phyloP scores from a whole-genome alignment of 2,797 vertebrate genomes.

The Staurois parvus region DNA sequence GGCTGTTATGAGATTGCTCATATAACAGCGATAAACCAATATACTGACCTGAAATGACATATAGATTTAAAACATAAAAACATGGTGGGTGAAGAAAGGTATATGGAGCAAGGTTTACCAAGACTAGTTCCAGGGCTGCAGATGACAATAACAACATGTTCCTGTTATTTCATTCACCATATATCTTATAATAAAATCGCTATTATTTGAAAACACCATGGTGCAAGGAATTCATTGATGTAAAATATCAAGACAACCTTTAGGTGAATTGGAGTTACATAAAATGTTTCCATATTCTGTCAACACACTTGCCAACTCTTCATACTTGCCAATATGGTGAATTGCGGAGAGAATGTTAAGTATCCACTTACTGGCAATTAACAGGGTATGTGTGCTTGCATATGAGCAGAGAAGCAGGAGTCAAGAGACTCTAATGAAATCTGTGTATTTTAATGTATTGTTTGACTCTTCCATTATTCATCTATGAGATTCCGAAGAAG shows the following conservation, averaged over 20 bases:
- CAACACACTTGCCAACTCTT: constrained; percentile 1
- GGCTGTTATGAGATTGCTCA: too few relatives aligned
- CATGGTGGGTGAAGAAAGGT: too few relatives aligned
- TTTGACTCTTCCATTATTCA: constrained; percentile 47
- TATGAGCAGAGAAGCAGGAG: constrained; percentile 11
- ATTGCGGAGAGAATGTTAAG: constrained; percentile 32
- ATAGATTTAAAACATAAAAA: too few relatives aligned
- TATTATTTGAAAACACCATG: too few relatives aligned
- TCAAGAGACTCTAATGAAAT: constrained; percentile 20
- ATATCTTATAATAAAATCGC: too few relatives aligned
- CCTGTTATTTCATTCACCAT: too few relatives aligned
- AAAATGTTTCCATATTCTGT: neutral
- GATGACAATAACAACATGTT: too few relatives aligned
- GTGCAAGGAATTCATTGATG: too few relatives aligned
- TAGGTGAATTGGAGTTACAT: neutral
- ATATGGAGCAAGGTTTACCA: too few relatives aligned
- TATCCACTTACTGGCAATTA: constrained; percentile 26
- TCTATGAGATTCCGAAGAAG: constrained; percentile 33
- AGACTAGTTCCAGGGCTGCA: too few relatives aligned
- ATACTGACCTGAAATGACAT: too few relatives aligned
- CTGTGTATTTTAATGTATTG: constrained; percentile 22
- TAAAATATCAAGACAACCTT: neutral
- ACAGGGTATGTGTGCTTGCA: constrained; percentile 30
- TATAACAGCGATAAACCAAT: too few relatives aligned
- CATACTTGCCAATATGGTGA: neutral